phyloP scores from a whole-genome alignment of 2,888 invertebrate genomes.

The Baronia brevicornis region DNA sequence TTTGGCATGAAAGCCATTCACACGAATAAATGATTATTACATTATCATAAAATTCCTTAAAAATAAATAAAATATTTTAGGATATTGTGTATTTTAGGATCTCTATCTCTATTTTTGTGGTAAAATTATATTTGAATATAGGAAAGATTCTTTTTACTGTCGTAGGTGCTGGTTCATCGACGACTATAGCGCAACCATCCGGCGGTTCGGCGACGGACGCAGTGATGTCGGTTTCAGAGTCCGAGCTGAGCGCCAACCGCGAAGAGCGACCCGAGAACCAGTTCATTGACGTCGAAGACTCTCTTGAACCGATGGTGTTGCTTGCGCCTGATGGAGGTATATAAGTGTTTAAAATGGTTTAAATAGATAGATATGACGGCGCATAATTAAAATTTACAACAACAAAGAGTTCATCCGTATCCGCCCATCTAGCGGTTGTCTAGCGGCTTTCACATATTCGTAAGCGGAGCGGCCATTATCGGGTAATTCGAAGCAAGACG shows the following conservation, averaged over 20 bases:
- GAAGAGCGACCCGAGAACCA: constrained; percentile 65
- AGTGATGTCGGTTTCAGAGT: constrained; percentile 45
- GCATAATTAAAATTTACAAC: too few relatives aligned
- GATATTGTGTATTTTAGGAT: neutral
- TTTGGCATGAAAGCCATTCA: too few relatives aligned
- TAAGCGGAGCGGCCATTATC: too few relatives aligned
- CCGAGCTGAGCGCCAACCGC: constrained; percentile 49
- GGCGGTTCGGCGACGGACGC: constrained; percentile 52
- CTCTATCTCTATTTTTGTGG: neutral
- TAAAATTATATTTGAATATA: neutral
- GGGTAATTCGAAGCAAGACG: too few relatives aligned
- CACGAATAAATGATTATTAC: too few relatives aligned
- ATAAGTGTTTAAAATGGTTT: too few relatives aligned
- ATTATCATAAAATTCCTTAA: neutral
- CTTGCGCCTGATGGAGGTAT: constrained; percentile 76
- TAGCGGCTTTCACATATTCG: too few relatives aligned
- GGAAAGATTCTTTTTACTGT: too few relatives aligned
- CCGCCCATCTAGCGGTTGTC: too few relatives aligned
- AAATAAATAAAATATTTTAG: neutral
- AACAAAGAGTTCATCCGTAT: too few relatives aligned
- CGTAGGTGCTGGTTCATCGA: constrained; percentile 47
- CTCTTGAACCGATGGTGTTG: constrained; percentile 75
- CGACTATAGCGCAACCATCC: constrained; percentile 50
- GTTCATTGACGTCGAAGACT: constrained; percentile 76
- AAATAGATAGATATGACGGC: too few relatives aligned